Evolutionary conservation across 2,888 invertebrate species (phyloP).

Genomic region (Aphidius colemani): DNA sequence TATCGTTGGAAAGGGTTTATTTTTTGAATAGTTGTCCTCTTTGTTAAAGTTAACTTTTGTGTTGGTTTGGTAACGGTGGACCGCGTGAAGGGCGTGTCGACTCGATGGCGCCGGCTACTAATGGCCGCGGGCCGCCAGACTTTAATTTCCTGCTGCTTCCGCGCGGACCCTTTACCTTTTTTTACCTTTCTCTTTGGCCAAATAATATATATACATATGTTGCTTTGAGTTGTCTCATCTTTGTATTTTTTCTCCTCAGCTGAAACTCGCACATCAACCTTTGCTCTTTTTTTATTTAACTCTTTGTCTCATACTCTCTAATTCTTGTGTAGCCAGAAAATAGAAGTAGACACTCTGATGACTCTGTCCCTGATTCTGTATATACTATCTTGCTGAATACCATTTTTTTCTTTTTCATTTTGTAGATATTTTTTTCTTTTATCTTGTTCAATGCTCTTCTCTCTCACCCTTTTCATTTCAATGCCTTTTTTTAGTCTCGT

Average conservation of each 20-base stretch:
- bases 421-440: slow-evolving; percentile 46
- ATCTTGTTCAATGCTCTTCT: slow-evolving; percentile 46
- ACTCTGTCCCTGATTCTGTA: too few species aligned
- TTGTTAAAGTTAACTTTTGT: slow-evolving; percentile 21
- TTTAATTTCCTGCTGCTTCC: slow-evolving; percentile 62
- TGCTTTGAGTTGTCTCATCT: slow-evolving; percentile 21
- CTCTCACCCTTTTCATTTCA: not conserved
- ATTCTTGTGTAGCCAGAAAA: too few species aligned
- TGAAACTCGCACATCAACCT: not conserved
- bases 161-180: slow-evolving; percentile 56
- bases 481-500: not conserved
- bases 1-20: not conserved
- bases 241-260: slow-evolving; percentile 27
- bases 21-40: not conserved
- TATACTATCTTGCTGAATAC: slow-evolving; percentile 58
- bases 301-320: too few species aligned
- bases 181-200: slow-evolving; percentile 53
- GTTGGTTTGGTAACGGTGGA: slow-evolving; percentile 45
- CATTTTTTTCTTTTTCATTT: too few species aligned
- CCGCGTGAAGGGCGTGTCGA: slow-evolving; percentile 59
- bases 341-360: too few species aligned
- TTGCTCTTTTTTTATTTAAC: too few species aligned
- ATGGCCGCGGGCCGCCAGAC: slow-evolving; percentile 61
- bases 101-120: slow-evolving; percentile 61
- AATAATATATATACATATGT: slow-evolving; percentile 38